A percentile compares a stretch with the other conserved stretches of the same genome.
Evolutionary conservation across 2,888 invertebrate genomes (phyloP).

Genomic region (Chydorus sphaericus): DNA sequence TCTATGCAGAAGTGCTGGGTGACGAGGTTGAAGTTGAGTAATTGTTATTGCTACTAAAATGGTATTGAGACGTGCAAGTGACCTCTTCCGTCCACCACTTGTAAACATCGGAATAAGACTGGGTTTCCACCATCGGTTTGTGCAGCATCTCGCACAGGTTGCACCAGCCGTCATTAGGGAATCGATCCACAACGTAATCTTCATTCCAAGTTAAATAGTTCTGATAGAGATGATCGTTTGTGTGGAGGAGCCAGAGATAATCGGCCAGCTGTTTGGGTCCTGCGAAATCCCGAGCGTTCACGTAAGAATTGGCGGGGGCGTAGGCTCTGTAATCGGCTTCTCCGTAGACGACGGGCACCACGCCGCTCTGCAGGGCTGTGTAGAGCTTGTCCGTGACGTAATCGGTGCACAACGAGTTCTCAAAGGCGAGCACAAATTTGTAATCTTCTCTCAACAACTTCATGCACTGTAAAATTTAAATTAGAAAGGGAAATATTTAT

Average conservation of each 20-base stretch:
- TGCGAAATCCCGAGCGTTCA: constrained; percentile 90
- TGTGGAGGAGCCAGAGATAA: constrained; percentile 68
- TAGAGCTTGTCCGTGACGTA: constrained; percentile 23
- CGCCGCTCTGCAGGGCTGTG: constrained; percentile 17
- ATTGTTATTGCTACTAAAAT: no score
- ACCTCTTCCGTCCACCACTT: constrained; percentile 80
- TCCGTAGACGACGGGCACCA: constrained; percentile 22
- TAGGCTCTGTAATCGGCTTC: constrained; percentile 60
- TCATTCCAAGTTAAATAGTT: constrained; percentile 86
- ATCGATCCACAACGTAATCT: not conserved
- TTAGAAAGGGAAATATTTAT: no score
- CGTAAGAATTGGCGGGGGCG: constrained; percentile 79
- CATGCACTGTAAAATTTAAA: constrained; percentile 12
- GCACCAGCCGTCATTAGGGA: constrained; percentile 44
- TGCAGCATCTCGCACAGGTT: constrained; percentile 74
- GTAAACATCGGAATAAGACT: constrained; percentile 62
- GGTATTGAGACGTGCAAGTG: constrained; percentile 52
- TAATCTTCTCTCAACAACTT: constrained; percentile 17
- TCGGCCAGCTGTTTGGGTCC: constrained; percentile 72
- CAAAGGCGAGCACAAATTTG: constrained; percentile 21
- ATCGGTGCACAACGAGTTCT: constrained; percentile 22
- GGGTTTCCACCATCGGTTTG: constrained; percentile 32
- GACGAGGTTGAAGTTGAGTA: no score
- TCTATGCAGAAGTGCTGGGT: no score
- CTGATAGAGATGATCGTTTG: constrained; percentile 78